phyloP scores from a whole-genome alignment of 2,888 invertebrate species.

The Brenthis hecate region DNA sequence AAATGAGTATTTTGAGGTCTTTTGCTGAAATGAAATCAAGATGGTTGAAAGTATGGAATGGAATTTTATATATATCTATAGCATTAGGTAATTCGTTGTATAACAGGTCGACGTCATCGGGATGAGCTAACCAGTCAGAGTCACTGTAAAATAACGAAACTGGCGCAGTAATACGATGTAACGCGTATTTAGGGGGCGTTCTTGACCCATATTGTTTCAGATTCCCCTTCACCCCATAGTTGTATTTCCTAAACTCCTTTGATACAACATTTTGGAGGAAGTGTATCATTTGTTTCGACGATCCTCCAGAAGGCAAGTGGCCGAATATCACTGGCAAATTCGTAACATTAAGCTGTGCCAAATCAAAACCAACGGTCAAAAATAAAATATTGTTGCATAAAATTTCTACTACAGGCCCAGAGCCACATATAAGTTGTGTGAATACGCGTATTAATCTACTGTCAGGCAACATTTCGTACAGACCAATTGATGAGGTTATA shows the following conservation, averaged over 20 bases:
- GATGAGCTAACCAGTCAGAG: constrained; percentile 85
- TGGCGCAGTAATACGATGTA: constrained; percentile 56
- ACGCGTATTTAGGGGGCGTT: constrained; percentile 57
- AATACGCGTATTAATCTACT: constrained; percentile 69
- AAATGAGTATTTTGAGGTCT: constrained; percentile 56
- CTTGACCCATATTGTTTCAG: constrained; percentile 52
- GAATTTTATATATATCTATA: constrained; percentile 80
- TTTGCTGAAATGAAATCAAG: constrained; percentile 65
- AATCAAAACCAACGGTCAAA: constrained; percentile 81
- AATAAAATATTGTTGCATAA: constrained; percentile 84
- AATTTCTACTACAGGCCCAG: constrained; percentile 64
- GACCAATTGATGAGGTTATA: constrained; percentile 65
- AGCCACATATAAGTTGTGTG: constrained; percentile 69
- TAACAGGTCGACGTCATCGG: constrained; percentile 80
- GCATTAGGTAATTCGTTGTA: constrained; percentile 76
- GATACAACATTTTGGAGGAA: constrained; percentile 74
- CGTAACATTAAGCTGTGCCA: constrained; percentile 80
- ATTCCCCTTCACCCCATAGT: constrained; percentile 58
- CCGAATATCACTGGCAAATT: constrained; percentile 80
- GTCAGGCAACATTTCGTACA: constrained; percentile 85
- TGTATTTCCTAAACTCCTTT: constrained; percentile 57
- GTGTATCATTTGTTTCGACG: constrained; percentile 78
- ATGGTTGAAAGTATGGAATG: constrained; percentile 71
- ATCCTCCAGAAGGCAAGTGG: constrained; percentile 80
- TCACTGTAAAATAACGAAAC: constrained; percentile 65